A percentile compares a stretch with the other conserved stretches of the same genome.
These are phyloP conservation scores for Drosophila nigromelanica DNA, from an alignment of 1,140 invertebrate genomes.

Conservation along the genomic window DNA sequence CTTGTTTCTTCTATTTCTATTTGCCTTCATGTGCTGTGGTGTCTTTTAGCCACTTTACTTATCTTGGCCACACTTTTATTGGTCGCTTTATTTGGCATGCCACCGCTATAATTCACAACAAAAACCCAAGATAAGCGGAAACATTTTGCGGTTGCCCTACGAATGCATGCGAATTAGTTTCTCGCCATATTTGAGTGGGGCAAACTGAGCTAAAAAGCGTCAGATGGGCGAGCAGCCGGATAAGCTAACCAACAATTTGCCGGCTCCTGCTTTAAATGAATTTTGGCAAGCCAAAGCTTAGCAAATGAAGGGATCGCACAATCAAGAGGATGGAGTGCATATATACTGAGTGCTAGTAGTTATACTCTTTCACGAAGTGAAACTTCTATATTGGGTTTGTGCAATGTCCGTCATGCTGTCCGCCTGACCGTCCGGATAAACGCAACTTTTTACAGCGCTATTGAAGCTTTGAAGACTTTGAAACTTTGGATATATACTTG, in stretches of 20 bases:
- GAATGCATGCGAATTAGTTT: constrained; percentile 72
- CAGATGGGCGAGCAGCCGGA: neutral
- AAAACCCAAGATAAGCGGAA: constrained; percentile 62
- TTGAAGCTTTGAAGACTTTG: no score
- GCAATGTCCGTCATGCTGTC: no score
- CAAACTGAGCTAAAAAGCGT: neutral
- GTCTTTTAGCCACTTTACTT: constrained; percentile 63
- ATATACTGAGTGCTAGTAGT: no score
- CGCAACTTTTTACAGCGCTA: no score
- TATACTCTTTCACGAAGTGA: no score
- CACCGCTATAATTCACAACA: constrained; percentile 67
- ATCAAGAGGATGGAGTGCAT: neutral
- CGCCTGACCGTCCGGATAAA: no score
- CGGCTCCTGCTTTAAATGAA: constrained; percentile 15
- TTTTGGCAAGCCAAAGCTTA: neutral
- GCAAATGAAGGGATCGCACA: neutral
- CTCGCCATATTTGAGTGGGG: constrained; percentile 32
- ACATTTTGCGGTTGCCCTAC: constrained; percentile 44
- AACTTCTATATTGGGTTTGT: no score
- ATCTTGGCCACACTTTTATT: constrained; percentile 77
- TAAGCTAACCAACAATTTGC: constrained; percentile 25
- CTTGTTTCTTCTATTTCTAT: constrained; percentile 13
- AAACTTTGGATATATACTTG: no score
- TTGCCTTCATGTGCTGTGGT: constrained; percentile 22
- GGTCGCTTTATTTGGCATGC: constrained; percentile 70